These are phyloP conservation scores for Ametastegia equiseti DNA, from an alignment of 2,888 invertebrate genomes.

Conservation along the genomic window DNA sequence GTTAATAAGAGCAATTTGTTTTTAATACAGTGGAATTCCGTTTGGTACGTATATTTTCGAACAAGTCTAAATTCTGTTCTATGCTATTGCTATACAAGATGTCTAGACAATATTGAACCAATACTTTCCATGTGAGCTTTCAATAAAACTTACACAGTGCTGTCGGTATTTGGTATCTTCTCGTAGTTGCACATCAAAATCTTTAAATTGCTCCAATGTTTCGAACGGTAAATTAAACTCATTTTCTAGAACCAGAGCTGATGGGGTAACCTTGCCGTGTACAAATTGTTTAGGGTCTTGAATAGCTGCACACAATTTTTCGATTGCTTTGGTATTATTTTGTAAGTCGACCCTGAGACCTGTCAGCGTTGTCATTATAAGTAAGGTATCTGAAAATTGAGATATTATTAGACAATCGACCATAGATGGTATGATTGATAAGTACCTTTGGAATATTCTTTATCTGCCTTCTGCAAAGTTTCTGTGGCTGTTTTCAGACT, in stretches of 20 bases:
- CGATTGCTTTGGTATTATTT: slow-evolving; percentile 3
- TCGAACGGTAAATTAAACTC: slow-evolving; percentile 1
- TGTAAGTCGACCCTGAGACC: slow-evolving; percentile 6
- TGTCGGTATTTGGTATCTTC: slow-evolving; percentile 27
- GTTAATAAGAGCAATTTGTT: neutral
- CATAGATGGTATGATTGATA: neutral
- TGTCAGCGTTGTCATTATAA: slow-evolving; percentile 5
- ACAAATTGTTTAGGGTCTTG: neutral
- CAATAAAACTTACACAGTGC: slow-evolving; percentile 23
- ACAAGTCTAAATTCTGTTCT: neutral
- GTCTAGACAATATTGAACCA: neutral
- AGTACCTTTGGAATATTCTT: slow-evolving; percentile 15
- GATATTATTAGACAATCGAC: neutral
- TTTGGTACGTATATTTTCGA: neutral
- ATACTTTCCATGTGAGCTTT: neutral
- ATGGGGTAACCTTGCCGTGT: neutral
- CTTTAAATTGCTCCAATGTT: slow-evolving; percentile 6
- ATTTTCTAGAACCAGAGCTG: slow-evolving; percentile 14
- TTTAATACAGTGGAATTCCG: neutral
- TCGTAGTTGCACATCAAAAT: neutral
- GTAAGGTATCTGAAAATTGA: slow-evolving; percentile 12
- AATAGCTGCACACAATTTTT: neutral
- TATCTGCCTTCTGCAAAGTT: slow-evolving; percentile 4
- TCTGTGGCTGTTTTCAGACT: slow-evolving; percentile 5
- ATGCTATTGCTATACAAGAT: neutral